Evolutionary conservation across 2,888 invertebrate genomes (phyloP).

Genomic region (Icerya purchasi): DNA sequence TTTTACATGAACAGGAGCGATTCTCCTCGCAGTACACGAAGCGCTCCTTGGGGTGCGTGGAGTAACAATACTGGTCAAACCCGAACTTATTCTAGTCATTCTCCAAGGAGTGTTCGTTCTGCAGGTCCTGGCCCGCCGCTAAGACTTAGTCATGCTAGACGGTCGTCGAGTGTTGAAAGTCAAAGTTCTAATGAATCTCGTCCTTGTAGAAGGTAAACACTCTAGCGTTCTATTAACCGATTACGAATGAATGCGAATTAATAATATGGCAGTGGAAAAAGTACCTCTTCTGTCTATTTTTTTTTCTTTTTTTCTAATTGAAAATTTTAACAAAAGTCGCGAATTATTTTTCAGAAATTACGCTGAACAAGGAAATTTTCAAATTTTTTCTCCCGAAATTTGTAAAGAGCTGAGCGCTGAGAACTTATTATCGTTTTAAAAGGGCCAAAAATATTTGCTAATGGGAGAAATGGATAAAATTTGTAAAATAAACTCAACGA

Average conservation of each 20-base stretch:
- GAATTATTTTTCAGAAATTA: not conserved
- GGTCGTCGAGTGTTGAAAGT: constrained; percentile 58
- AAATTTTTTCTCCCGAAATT: too few species aligned
- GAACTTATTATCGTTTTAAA: too few species aligned
- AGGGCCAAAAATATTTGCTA: too few species aligned
- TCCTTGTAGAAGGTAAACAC: constrained; percentile 44
- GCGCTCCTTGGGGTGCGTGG: constrained; percentile 41
- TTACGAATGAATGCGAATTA: too few species aligned
- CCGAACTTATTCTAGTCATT: constrained; percentile 48
- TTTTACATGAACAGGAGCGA: constrained; percentile 20
- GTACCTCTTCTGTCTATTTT: not conserved
- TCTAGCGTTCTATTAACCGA: not conserved
- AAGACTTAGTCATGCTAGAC: constrained; percentile 15
- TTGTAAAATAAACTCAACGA: too few species aligned
- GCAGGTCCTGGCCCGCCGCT: constrained; percentile 25
- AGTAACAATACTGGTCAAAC: constrained; percentile 26
- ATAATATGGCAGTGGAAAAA: not conserved
- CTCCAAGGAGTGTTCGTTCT: constrained; percentile 59
- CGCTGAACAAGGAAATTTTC: not conserved
- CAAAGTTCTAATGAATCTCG: constrained; percentile 72
- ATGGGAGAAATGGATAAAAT: too few species aligned
- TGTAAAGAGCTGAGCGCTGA: too few species aligned
- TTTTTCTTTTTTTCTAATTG: not conserved
- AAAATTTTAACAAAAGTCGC: not conserved
- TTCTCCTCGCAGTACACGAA: constrained; percentile 54